phyloP scores from a whole-genome alignment of 1,140 invertebrate species.

The Bilobella aurantiaca region DNA sequence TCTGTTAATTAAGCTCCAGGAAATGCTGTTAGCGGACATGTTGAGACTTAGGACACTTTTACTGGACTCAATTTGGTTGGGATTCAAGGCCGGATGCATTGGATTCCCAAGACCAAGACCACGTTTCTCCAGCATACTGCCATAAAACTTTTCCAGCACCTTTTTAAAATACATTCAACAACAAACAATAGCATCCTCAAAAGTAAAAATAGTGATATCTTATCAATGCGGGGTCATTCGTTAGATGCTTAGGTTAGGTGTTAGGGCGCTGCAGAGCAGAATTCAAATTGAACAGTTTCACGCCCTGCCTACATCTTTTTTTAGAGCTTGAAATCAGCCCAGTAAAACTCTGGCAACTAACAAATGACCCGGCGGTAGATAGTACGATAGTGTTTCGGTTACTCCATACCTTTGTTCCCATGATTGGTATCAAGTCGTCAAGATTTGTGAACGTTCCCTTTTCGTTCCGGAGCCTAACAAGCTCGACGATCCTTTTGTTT shows the following conservation, averaged over 20 bases:
- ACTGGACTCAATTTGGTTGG: conserved; percentile 5
- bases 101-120: conserved; percentile 8
- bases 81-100: conserved; percentile 3
- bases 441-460: conserved; percentile 3
- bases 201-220: not conserved
- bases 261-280: too few species aligned
- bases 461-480: conserved; percentile 11
- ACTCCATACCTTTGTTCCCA: conserved; percentile 16
- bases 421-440: conserved; percentile 11
- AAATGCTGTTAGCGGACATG: conserved; percentile 12
- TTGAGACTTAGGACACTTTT: conserved; percentile 15
- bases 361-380: not conserved
- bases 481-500: conserved; percentile 8
- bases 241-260: too few species aligned
- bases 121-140: conserved; percentile 14
- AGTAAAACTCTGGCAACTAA: not conserved
- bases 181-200: too few species aligned
- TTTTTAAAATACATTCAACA: conserved; percentile 12
- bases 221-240: too few species aligned
- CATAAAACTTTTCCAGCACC: conserved; percentile 18
- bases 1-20: conserved; percentile 12
- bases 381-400: not conserved
- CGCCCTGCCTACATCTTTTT: too few species aligned
- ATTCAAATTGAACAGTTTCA: too few species aligned
- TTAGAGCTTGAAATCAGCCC: not conserved